Evolutionary conservation across 2,113 vertebrate species (phyloP), one percentile per base, ranked within the genome.

Genomic region (Clinocottus analis): DNA sequence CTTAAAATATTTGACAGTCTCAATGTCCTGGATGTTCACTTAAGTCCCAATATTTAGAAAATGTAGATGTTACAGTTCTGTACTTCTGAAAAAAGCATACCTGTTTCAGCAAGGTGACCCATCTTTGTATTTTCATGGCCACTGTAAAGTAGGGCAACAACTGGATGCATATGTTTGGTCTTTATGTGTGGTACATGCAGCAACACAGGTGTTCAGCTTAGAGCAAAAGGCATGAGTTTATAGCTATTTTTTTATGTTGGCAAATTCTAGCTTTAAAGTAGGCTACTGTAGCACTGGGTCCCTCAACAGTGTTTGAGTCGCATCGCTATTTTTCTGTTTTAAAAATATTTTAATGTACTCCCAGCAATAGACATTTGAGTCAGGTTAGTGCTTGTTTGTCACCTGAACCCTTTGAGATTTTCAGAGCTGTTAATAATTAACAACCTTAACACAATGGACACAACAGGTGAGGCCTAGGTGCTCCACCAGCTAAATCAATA

Each of bases 361-460:
- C 23, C 11, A 25, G 7, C 19, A 60, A 5, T 19, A 23, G 33
- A 33, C 56, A 39, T 25, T 7, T 62, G 19, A 73, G 27, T 49
- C 75, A 74, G 69, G 72, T 82, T 75, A 79, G 25, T 37, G 14
- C 33, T 23, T 47, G 29, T 41, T 58, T 65, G 75, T 63, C 77
- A 90, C 69, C 59, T 73, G 80, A 91, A 56, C 33, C 51, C 65
- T 80, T 56, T 39, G 47, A 86, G 19, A 68, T 59, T 53, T 60
- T 33, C 39, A 35, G 39, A 62, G 35, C 3, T 70, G 87, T 92
- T 67, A 91, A 93, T 93, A 75, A 91, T 93, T 92, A 77, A 93
- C 62, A 25, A 72, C 29, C 10, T 10, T 16, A 11, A 39, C 73
- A 58, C 45, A 69, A 11, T 25, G 39, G 8, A 58, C 19, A 63